A percentile compares a stretch with the other conserved stretches of the same genome.
Conservation (phyloP, 2,888 invertebrate genomes). For the Thysanoteuthis rhombus region DNA sequence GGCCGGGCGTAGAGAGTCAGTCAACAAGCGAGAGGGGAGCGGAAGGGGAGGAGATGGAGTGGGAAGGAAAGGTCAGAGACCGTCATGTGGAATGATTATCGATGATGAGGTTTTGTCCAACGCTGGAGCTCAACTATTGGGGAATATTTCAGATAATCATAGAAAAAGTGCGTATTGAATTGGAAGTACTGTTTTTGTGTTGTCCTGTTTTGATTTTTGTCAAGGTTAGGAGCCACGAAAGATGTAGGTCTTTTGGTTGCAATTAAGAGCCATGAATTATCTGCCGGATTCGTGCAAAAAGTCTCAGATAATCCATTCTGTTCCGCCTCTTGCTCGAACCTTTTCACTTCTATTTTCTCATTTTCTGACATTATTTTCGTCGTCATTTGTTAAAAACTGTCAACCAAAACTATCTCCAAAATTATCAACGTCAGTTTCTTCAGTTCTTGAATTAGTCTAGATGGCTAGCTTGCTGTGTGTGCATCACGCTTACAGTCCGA, state of each 20-base stretch:
- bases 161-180: neutral
- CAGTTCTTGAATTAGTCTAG: too few species aligned
- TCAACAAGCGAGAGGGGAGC: neutral
- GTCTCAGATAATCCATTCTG: neutral
- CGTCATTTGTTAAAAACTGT: too few species aligned
- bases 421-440: too few species aligned
- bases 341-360: neutral
- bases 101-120: neutral
- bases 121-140: neutral
- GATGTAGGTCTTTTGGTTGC: neutral
- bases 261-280: neutral
- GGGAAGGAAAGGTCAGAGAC: neutral
- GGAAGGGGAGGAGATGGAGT: neutral
- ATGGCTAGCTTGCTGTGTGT: too few species aligned
- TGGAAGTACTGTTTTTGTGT: neutral
- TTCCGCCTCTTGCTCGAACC: neutral
- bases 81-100: neutral
- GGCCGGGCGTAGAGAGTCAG: neutral
- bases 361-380: too few species aligned
- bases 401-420: too few species aligned
- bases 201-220: neutral
- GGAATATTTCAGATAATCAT: neutral
- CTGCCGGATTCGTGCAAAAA: neutral
- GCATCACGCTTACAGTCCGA: too few species aligned
- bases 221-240: neutral